A percentile compares a stretch with the other conserved stretches of the same genome.
These are phyloP conservation scores for Palythoa heliodiscus DNA, from an alignment of 92 coral and sea anemone genomes.

Conservation along the genomic window DNA sequence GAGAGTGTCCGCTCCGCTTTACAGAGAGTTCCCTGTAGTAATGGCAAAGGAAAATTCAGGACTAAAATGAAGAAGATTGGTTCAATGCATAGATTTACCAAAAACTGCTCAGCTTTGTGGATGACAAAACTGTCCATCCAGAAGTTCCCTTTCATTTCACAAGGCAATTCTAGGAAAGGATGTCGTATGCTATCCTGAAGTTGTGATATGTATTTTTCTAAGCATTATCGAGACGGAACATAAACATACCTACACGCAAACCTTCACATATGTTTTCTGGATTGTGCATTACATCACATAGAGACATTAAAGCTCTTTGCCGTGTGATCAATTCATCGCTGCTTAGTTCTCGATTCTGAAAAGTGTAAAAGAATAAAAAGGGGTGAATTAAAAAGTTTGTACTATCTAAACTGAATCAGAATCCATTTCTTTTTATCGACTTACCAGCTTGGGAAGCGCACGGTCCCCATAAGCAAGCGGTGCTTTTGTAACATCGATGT, in stretches of 20 bases:
- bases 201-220: no score
- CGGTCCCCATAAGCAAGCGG: slow-evolving; percentile 78
- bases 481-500: slow-evolving; percentile 91
- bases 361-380: neutral
- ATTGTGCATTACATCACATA: slow-evolving; percentile 95
- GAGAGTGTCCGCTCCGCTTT: no score
- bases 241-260: slow-evolving; percentile 81
- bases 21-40: no score
- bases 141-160: no score
- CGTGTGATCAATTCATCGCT: slow-evolving; percentile 78
- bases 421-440: neutral
- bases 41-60: no score
- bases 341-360: slow-evolving; percentile 86
- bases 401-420: no score
- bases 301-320: slow-evolving; percentile 93
- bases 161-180: no score
- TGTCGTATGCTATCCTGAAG: no score
- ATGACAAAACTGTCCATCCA: no score
- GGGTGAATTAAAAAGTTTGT: neutral
- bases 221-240: neutral
- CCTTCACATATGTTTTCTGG: slow-evolving; percentile 93
- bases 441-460: slow-evolving; percentile 91
- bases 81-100: no score
- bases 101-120: no score
- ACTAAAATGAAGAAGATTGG: no score